phyloP scores from a whole-genome alignment of 2,888 invertebrate genomes.

The Hedya salicella region DNA sequence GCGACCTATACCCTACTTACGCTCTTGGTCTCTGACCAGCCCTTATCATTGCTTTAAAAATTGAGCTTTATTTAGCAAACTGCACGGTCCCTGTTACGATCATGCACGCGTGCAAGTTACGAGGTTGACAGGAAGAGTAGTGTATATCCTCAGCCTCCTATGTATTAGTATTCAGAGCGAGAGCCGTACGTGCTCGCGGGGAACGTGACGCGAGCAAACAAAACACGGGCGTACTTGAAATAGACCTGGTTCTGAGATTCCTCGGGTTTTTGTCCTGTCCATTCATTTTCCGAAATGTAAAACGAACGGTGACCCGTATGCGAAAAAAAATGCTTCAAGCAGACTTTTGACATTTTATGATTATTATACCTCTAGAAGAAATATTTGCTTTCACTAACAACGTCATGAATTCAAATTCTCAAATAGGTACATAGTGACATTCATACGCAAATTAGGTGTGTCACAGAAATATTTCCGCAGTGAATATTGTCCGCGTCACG shows the following conservation, averaged over 20 bases:
- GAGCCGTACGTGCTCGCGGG: constrained; percentile 65
- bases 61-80: constrained; percentile 17
- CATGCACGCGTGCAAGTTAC: constrained; percentile 2
- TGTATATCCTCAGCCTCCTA: constrained; percentile 44
- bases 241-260: constrained; percentile 55
- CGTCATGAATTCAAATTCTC: neutral
- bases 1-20: constrained; percentile 55
- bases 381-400: constrained; percentile 7
- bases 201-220: constrained; percentile 72
- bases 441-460: constrained; percentile 25
- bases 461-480: constrained; percentile 6
- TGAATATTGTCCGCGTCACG: constrained; percentile 19
- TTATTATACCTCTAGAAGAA: neutral
- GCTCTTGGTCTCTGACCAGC: constrained; percentile 3
- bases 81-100: constrained; percentile 9
- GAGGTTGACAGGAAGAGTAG: constrained; percentile 41
- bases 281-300: constrained; percentile 53
- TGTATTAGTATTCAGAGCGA: constrained; percentile 70
- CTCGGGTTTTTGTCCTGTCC: constrained; percentile 38
- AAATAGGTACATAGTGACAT: constrained; percentile 1
- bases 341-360: neutral
- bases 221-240: constrained; percentile 65
- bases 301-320: constrained; percentile 40
- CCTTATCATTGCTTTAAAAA: neutral
- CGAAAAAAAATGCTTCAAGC: neutral